Evolutionary conservation across 2,888 invertebrate genomes (phyloP).

Genomic region (Trichacis sp.): DNA sequence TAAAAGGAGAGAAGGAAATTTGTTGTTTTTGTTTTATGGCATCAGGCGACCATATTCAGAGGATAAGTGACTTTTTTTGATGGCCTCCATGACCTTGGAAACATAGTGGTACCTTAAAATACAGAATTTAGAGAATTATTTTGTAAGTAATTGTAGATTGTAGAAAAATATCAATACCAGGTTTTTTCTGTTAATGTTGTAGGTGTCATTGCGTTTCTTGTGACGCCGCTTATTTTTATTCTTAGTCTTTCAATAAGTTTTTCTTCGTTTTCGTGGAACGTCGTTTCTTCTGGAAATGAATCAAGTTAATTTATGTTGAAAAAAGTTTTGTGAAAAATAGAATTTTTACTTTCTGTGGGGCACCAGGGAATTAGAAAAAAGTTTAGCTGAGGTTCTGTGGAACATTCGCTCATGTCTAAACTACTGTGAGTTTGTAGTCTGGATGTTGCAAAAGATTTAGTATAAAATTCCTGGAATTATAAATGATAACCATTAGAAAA

Average conservation of each 20-base stretch:
- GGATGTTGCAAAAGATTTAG: slow-evolving; percentile 74
- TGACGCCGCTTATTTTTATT: slow-evolving; percentile 78
- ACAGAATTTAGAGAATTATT: too few relatives aligned
- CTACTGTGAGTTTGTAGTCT: slow-evolving; percentile 77
- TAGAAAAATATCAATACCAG: too few relatives aligned
- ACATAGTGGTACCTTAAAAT: slow-evolving; percentile 78
- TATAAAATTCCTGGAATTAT: slow-evolving; percentile 69
- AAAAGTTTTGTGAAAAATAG: too few relatives aligned
- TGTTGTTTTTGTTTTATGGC: slow-evolving; percentile 70
- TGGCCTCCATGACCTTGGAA: slow-evolving; percentile 85
- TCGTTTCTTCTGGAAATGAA: slow-evolving; percentile 52
- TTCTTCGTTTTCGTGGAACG: slow-evolving; percentile 59
- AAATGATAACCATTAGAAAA: too few relatives aligned
- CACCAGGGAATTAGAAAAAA: slow-evolving; percentile 78
- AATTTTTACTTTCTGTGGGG: slow-evolving; percentile 68
- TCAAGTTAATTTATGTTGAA: too few relatives aligned
- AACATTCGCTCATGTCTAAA: slow-evolving; percentile 74
- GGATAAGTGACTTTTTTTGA: slow-evolving; percentile 86
- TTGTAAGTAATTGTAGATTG: too few relatives aligned
- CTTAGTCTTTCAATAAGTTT: slow-evolving; percentile 77
- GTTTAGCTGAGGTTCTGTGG: slow-evolving; percentile 76
- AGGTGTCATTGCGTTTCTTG: slow-evolving; percentile 79
- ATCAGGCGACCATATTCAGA: slow-evolving; percentile 86
- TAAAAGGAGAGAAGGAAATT: background rate
- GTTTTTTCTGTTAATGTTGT: slow-evolving; percentile 82